Conservation (phyloP, 2,888 invertebrate species). For the Busseola fusca region DNA sequence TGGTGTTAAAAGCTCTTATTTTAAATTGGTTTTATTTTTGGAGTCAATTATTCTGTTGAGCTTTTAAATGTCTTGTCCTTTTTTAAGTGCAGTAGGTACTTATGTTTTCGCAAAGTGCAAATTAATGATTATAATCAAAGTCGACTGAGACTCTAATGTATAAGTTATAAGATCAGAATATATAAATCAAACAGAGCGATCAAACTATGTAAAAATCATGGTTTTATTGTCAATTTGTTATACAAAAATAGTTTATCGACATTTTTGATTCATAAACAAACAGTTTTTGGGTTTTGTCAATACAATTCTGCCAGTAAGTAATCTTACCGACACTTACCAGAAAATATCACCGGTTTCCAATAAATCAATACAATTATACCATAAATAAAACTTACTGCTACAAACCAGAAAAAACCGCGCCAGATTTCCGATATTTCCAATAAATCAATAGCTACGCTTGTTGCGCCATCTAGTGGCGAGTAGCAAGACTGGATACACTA, state of each 20-base stretch:
- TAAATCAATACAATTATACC: neutral
- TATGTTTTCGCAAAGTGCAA: neutral
- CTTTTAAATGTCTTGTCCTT: conserved; percentile 15
- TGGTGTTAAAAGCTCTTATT: conserved; percentile 39
- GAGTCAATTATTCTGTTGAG: conserved; percentile 19
- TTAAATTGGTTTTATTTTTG: conserved; percentile 30
- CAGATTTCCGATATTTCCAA: neutral
- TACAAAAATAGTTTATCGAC: neutral
- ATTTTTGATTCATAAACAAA: no score
- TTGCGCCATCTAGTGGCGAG: conserved; percentile 80
- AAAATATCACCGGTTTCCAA: neutral
- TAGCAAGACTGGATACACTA: conserved; percentile 70
- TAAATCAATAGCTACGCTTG: neutral
- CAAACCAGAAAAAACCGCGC: neutral
- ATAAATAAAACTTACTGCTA: neutral
- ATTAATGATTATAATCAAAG: neutral
- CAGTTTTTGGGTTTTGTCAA: neutral
- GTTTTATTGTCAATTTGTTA: neutral
- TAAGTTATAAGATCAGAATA: neutral
- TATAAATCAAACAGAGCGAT: neutral
- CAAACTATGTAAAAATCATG: neutral
- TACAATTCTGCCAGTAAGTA: neutral
- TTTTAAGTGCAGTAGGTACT: conserved; percentile 16
- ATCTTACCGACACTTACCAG: neutral
- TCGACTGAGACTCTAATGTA: neutral